These are phyloP conservation scores for Lycophotia porphyrea DNA, from an alignment of 2,888 invertebrate species.

Conservation along the genomic window DNA sequence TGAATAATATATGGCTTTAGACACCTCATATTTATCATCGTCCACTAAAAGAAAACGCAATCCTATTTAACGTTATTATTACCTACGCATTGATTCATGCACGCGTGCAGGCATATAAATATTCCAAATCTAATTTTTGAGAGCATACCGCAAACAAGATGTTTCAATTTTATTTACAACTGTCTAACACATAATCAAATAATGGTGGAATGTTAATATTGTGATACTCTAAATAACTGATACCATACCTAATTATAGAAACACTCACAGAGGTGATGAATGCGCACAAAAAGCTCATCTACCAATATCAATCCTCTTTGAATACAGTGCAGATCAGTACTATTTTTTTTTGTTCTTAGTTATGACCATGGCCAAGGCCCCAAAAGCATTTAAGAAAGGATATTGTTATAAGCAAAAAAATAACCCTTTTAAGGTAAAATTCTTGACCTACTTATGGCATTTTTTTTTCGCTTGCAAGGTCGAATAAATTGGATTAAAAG, in stretches of 20 bases:
- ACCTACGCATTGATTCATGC: not conserved
- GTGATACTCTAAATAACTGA: conserved; percentile 41
- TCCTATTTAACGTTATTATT: not conserved
- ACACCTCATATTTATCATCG: not conserved
- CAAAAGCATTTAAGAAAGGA: conserved; percentile 1
- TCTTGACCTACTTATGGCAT: conserved; percentile 16
- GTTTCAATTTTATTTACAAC: conserved; percentile 32
- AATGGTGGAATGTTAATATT: conserved; percentile 25
- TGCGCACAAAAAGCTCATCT: not conserved
- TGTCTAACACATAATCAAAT: conserved; percentile 33
- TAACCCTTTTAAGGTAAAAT: conserved; percentile 9
- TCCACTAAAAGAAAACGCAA: not conserved
- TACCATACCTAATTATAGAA: conserved; percentile 35
- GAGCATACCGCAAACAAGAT: conserved; percentile 42
- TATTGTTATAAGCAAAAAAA: not conserved
- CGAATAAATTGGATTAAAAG: conserved; percentile 14
- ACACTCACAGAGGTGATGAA: conserved; percentile 28
- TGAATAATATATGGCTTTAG: not conserved
- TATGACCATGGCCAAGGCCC: not conserved
- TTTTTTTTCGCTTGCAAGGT: not conserved
- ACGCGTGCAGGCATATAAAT: conserved; percentile 23
- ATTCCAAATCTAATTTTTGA: conserved; percentile 37
- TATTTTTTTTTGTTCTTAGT: not conserved
- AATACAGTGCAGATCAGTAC: not conserved
- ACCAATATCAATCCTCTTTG: not conserved